Conservation (phyloP, 2,888 invertebrate genomes). For the Scaeva pyrastri region DNA sequence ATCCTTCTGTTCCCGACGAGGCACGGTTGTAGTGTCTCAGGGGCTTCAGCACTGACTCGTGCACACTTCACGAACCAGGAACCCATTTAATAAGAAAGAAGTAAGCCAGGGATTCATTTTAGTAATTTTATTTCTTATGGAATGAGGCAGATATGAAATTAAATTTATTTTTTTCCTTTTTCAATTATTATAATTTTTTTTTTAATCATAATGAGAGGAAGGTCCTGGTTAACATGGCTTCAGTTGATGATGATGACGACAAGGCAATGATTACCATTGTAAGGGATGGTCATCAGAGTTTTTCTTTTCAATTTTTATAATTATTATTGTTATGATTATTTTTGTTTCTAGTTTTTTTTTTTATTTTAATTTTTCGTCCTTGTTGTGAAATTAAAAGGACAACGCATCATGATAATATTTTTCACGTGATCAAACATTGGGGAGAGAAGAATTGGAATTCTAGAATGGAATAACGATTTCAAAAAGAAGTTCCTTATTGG, state of each 20-base stretch:
- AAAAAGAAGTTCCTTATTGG: too few species aligned
- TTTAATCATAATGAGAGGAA: constrained; percentile 36
- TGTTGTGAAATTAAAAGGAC: too few species aligned
- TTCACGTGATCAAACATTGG: too few species aligned
- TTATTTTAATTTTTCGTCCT: too few species aligned
- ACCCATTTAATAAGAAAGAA: constrained; percentile 18
- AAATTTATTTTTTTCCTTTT: constrained; percentile 54
- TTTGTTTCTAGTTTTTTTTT: background rate
- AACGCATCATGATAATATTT: too few species aligned
- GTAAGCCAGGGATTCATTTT: constrained; percentile 41
- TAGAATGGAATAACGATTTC: too few species aligned
- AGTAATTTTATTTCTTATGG: background rate
- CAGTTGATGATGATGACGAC: background rate
- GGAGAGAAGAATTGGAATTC: too few species aligned
- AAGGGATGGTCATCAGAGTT: constrained; percentile 41
- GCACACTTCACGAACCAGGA: constrained; percentile 23
- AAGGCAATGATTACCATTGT: constrained; percentile 21
- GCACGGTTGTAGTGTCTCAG: constrained; percentile 18
- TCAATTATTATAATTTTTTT: constrained; percentile 35
- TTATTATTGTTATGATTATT: constrained; percentile 35
- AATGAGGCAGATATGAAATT: constrained; percentile 46
- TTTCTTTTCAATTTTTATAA: constrained; percentile 29
- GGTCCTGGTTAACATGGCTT: constrained; percentile 27
- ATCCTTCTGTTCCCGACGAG: constrained; percentile 15
- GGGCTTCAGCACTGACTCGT: background rate